These are phyloP conservation scores for Parapsyche elsis DNA, from an alignment of 1,140 invertebrate genomes.

Conservation along the genomic window DNA sequence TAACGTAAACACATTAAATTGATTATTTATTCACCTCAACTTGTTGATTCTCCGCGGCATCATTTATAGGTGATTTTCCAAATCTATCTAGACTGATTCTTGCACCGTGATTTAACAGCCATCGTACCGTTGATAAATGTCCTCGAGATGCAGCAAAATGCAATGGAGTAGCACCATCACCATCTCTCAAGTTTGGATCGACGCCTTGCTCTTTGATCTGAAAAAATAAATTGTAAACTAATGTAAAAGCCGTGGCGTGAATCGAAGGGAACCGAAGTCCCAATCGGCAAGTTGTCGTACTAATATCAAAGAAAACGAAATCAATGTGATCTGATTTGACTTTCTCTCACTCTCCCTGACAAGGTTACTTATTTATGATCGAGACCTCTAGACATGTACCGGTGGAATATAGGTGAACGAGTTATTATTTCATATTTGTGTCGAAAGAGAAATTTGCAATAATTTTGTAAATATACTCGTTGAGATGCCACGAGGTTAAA, in stretches of 20 bases:
- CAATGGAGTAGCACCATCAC: conserved; percentile 85
- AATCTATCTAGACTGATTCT: conserved; percentile 83
- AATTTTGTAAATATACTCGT: background rate
- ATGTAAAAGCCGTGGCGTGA: no score
- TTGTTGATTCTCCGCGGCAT: conserved; percentile 89
- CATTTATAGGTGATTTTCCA: conserved; percentile 88
- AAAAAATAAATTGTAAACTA: background rate
- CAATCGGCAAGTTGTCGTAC: background rate
- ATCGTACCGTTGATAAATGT: conserved; percentile 82
- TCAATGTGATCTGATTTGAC: background rate
- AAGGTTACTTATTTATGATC: background rate
- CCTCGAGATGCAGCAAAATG: conserved; percentile 85
- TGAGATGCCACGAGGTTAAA: background rate
- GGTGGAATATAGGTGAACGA: background rate
- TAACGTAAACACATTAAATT: no score
- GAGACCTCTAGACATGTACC: background rate
- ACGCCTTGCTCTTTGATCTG: conserved; percentile 85
- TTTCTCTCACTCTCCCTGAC: background rate
- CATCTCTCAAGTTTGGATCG: conserved; percentile 84
- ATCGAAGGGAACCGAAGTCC: background rate
- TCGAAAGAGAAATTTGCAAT: background rate
- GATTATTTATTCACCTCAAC: conserved; percentile 74
- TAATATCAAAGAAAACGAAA: background rate
- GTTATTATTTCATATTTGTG: conserved; percentile 19
- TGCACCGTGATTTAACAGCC: conserved; percentile 84